A percentile compares a stretch with the other conserved stretches of the same genome.
Evolutionary conservation across 2,113 vertebrate genomes (phyloP).

Genomic region (Syngnathus floridae): DNA sequence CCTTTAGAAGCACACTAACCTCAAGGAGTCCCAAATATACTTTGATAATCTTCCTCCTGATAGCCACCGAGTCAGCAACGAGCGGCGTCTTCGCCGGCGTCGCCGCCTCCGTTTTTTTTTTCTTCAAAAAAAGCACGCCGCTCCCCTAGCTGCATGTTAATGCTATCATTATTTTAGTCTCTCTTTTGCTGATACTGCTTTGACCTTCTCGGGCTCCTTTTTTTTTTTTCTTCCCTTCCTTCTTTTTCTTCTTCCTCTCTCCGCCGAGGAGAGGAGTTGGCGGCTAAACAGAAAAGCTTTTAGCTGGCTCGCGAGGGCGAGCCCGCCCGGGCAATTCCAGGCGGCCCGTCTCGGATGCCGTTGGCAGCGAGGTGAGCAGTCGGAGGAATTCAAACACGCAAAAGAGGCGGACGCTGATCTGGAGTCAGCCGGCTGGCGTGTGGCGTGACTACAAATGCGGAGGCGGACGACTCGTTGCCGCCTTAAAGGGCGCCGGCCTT

Average conservation of each 20-base stretch:
- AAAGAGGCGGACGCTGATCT: slow-evolving; percentile 21
- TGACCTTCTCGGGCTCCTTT: slow-evolving; percentile 52
- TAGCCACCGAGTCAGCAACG: slow-evolving; percentile 26
- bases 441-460: not conserved
- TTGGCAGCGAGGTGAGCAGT: slow-evolving; percentile 40
- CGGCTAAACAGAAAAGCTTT: slow-evolving; percentile 23
- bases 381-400: slow-evolving; percentile 45
- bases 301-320: not conserved
- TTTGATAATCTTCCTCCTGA: not conserved
- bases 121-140: slow-evolving; percentile 39
- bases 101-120: slow-evolving; percentile 13
- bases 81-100: slow-evolving; percentile 31
- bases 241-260: not conserved
- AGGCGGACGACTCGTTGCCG: not conserved
- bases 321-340: slow-evolving; percentile 26
- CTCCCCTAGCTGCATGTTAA: slow-evolving; percentile 59
- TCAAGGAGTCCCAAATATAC: not conserved
- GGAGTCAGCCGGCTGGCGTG: not conserved
- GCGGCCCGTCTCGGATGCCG: slow-evolving; percentile 34
- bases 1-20: not conserved
- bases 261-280: slow-evolving; percentile 33
- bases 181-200: slow-evolving; percentile 45
- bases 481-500: not conserved
- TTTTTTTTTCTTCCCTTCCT: not conserved
- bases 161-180: slow-evolving; percentile 56